Evolutionary conservation across 2,113 vertebrate genomes (phyloP), one percentile per base, ranked within the genome.

Genomic region (Perccottus glenii): DNA sequence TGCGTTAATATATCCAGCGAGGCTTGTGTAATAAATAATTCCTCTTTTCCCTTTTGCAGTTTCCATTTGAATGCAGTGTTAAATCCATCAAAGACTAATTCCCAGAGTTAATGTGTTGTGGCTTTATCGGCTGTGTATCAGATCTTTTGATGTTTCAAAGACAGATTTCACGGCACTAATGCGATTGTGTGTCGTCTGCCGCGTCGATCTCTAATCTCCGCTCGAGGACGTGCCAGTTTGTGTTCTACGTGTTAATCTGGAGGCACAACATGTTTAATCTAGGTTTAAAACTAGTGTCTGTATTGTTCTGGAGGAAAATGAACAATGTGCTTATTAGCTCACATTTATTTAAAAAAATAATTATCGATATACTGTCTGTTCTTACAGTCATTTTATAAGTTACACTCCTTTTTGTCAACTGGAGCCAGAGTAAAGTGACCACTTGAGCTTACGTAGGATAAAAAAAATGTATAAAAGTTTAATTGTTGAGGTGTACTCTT

Each of bases 101-200:
- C 32, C 19, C 19, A 12, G 51, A 32, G 51, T 12, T 55, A 55
- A 55, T 52, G 27, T 35, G 33, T 4, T 27, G 33, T 6, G 1
- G 51, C 52, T 55, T n/a, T 55, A 55, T 55, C 52, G 35, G 12
- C 33, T 8, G 33, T 5, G 19, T 4, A 55, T 55, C 33, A 55
- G 11, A 55, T 55, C 52, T 55, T 38, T 55, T n/a, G 52, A 55
- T 38, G 52, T 55, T 55, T 40, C 38, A 40, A 40, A 40, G 38
- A 40, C 38, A 40, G 5, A 40, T 40, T 55, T 36, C 52, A 55
- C 32, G 33, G 33, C 52, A 38, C 51, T 53, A 55, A 55, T 55
- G 52, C 14, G 32, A 55, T 55, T 55, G 52, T 55, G 44, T 11
- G 52, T 27, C 19, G 19, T 27, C 19, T 27, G 19, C 19, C 19